These are phyloP conservation scores for Mirounga angustirostris DNA, from an alignment of 2,113 vertebrate genomes.

Conservation along the genomic window DNA sequence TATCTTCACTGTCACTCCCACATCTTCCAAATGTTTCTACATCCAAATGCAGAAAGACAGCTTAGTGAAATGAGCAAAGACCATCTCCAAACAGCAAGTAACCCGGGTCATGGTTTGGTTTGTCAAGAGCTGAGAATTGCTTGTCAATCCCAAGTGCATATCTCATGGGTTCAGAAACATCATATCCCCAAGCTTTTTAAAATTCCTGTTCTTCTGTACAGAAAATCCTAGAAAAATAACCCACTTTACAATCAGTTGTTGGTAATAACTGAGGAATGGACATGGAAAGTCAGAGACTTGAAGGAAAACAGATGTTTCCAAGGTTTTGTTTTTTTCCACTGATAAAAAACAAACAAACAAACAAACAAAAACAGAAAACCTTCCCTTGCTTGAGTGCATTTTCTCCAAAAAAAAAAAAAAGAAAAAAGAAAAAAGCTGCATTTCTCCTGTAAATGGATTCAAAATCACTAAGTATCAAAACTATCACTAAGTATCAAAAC, in stretches of 20 bases:
- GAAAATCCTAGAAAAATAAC: constrained; percentile 57
- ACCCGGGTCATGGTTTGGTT: background rate
- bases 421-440: background rate
- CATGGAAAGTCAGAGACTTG: constrained; percentile 65
- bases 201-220: constrained; percentile 35
- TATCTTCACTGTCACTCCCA: background rate
- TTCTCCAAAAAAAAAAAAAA: constrained; percentile 52
- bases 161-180: background rate
- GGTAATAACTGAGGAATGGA: constrained; percentile 59
- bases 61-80: background rate
- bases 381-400: constrained; percentile 30
- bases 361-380: constrained; percentile 18
- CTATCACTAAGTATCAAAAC: constrained; percentile 53
- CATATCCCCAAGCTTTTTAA: background rate
- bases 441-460: constrained; percentile 40
- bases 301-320: constrained; percentile 81
- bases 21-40: background rate
- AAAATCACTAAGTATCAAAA: constrained; percentile 63
- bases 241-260: constrained; percentile 61
- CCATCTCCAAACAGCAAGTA: background rate
- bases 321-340: background rate
- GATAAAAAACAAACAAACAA: background rate
- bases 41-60: background rate
- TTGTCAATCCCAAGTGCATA: constrained; percentile 44
- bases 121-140: background rate